Conservation (phyloP, 2,888 invertebrate genomes). For the Acanthosepion lycidas region DNA sequence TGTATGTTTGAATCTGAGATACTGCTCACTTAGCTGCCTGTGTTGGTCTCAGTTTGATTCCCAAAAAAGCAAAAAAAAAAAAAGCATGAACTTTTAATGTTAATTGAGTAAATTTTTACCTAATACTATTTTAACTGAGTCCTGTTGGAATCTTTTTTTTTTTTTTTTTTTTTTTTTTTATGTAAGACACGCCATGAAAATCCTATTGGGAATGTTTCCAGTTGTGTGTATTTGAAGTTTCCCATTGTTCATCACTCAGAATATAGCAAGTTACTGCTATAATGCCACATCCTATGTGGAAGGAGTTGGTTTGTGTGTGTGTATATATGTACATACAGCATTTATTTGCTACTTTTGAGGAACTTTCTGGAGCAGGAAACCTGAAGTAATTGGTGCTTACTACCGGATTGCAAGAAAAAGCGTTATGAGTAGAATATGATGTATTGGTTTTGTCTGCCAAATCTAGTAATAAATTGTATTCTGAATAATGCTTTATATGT, state of each 20-base stretch:
- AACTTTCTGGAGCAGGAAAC: neutral
- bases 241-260: neutral
- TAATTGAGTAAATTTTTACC: neutral
- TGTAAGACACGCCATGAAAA: too few species aligned
- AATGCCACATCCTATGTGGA: neutral
- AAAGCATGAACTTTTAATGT: neutral
- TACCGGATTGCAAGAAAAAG: neutral
- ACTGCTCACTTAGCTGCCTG: neutral
- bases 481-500: conserved; percentile 6
- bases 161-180: too few species aligned
- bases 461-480: neutral
- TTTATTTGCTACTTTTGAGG: neutral
- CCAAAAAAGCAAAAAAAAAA: too few species aligned
- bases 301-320: neutral
- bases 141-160: neutral
- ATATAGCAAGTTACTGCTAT: neutral
- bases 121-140: neutral
- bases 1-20: neutral
- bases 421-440: conserved; percentile 33
- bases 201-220: too few species aligned
- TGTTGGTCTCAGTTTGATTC: neutral
- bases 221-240: neutral
- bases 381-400: neutral
- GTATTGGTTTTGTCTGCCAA: neutral
- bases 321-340: neutral